phyloP scores from a whole-genome alignment of 1,140 invertebrate genomes.

The Magallana ariakensis region DNA sequence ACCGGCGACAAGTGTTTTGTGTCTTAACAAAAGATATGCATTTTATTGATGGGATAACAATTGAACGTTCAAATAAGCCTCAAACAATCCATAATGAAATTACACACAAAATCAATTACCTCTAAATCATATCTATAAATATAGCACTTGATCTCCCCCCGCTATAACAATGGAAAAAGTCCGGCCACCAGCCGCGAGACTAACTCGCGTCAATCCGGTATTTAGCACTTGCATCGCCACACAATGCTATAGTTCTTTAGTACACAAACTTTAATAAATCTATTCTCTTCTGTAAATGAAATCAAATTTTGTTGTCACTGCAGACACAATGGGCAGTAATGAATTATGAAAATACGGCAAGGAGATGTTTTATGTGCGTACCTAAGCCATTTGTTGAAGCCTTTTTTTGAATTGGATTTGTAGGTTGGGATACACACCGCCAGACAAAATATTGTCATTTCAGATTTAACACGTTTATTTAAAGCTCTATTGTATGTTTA shows the following conservation, averaged over 20 bases:
- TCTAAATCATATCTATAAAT: slow-evolving; percentile 42
- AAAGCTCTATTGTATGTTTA: slow-evolving; percentile 38
- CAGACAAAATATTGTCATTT: slow-evolving; percentile 40
- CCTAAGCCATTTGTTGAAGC: slow-evolving; percentile 40
- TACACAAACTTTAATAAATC: slow-evolving; percentile 28
- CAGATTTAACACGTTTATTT: slow-evolving; percentile 38
- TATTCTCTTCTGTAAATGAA: slow-evolving; percentile 40
- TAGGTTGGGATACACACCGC: slow-evolving; percentile 23
- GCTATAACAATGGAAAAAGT: slow-evolving; percentile 4
- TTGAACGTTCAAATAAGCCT: slow-evolving; percentile 34
- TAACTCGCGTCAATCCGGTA: slow-evolving; percentile 30
- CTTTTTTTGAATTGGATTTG: slow-evolving; percentile 32
- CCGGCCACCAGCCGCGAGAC: slow-evolving; percentile 29
- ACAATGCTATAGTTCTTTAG: slow-evolving; percentile 45
- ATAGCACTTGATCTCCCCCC: slow-evolving; percentile 37
- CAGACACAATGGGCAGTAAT: slow-evolving; percentile 41
- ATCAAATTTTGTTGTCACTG: slow-evolving; percentile 32
- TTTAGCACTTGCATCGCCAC: slow-evolving; percentile 25
- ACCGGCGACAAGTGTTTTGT: slow-evolving; percentile 16
- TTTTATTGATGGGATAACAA: slow-evolving; percentile 38
- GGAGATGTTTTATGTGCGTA: slow-evolving; percentile 27
- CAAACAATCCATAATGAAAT: slow-evolving; percentile 25
- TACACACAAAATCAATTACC: slow-evolving; percentile 43
- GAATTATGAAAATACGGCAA: slow-evolving; percentile 33
- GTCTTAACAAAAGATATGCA: slow-evolving; percentile 34